Evolutionary conservation across 2,113 vertebrate species (phyloP), one percentile per base, ranked within the genome.

Genomic region (Lamprotornis superbus): DNA sequence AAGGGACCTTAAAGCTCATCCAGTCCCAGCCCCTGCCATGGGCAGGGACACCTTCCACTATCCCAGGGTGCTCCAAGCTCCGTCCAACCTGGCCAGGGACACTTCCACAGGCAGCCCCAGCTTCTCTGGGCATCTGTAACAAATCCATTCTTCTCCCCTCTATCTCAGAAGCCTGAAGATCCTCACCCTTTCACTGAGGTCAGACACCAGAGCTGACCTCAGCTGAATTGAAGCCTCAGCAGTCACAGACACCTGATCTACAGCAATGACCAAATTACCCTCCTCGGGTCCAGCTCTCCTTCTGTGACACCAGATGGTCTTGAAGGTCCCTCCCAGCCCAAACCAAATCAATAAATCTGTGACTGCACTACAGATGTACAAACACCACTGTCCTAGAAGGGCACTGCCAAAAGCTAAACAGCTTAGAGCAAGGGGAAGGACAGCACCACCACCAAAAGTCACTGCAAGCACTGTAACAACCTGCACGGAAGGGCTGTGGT

Each of bases 181-280:
- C 11, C 27, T 79, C 60, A 46, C 4, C 22, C 49, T 35, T 40
- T 35, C 10, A 65, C 78, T 50, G 6, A 52, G 70, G 57, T 47
- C 75, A 64, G 52, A 39, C 59, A 68, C 2, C 12, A 81, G 15
- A 81, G 37, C 23, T 28, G 53, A 70, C 35, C 70, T 53, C 49
- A 52, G 49, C 24, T 73, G 39, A 42, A 30, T 4, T 33, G 42
- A 53, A 49, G n/a, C 23, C 40, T 68, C 46, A 74, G 25, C 47
- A 81, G 28, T 9, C 52, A 46, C 30, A 69, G 24, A 67, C 11
- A 59, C 19, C 21, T 16, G 23, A 63, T 21, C 25, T 12, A 15
- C 83, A 57, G 10, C 0, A 0, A 42, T 0, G 0, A 60, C 10
- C 50, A 74, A 53, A n/a, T 5, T 5, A 9, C 23, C 17, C 19